Conservation (phyloP, 2,797 vertebrate genomes). For the Diplodus puntazzo region DNA sequence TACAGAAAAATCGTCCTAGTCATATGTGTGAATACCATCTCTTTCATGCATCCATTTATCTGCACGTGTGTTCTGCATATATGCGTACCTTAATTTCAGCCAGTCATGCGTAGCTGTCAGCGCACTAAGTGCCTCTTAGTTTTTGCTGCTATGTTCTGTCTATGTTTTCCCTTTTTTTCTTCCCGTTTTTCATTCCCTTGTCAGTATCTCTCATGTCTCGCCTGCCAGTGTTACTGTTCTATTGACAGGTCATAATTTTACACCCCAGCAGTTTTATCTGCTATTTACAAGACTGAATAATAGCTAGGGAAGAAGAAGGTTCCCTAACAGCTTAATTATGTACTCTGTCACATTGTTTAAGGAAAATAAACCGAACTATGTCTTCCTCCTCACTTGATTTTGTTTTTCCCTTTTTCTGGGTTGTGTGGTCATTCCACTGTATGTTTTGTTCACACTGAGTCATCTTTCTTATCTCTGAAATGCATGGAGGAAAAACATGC, state of each 20-base stretch:
- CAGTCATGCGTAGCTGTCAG: conserved; percentile 42
- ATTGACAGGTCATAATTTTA: conserved; percentile 73
- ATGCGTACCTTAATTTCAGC: conserved; percentile 12
- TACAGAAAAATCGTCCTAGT: background rate
- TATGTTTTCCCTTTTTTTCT: conserved; percentile 24
- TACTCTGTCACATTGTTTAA: conserved; percentile 73
- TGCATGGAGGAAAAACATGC: background rate
- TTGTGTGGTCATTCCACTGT: background rate
- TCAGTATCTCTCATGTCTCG: conserved; percentile 53
- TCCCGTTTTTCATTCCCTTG: conserved; percentile 33
- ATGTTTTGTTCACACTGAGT: conserved; percentile 1
- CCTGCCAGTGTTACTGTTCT: conserved; percentile 44
- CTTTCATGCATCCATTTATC: conserved; percentile 16
- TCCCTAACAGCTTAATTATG: conserved; percentile 68
- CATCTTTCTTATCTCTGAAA: background rate
- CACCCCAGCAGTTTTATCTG: conserved; percentile 61
- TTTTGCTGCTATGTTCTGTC: conserved; percentile 32
- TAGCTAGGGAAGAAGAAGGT: conserved; percentile 42
- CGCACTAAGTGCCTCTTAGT: conserved; percentile 15
- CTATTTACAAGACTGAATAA: conserved; percentile 63
- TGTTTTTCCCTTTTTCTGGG: background rate
- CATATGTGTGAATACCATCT: background rate
- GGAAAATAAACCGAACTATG: conserved; percentile 63
- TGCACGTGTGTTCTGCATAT: conserved; percentile 10
- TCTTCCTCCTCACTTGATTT: conserved; percentile 20